Percentiles rank a stretch among this genome's conserved stretches.
Evolutionary conservation across 2,113 vertebrate species (phyloP).

Genomic region (Prionailurus viverrinus): DNA sequence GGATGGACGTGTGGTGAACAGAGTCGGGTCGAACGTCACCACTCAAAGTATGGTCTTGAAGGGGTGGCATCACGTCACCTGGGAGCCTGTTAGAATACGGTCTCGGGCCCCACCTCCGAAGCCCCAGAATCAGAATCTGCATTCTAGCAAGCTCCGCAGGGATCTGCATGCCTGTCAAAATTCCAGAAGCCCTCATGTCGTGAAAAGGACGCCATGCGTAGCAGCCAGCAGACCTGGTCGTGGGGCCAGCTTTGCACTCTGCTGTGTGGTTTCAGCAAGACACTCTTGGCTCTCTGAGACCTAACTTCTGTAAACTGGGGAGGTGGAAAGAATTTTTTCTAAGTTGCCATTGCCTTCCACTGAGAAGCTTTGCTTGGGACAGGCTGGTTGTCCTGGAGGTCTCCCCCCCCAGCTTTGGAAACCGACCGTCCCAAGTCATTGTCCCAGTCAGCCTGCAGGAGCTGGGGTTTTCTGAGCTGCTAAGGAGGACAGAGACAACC

Average conservation of each 20-base stretch:
- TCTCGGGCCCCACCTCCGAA: no score
- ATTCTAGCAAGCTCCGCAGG: not conserved
- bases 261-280: not conserved
- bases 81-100: not conserved
- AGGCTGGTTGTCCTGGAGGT: not conserved
- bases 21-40: not conserved
- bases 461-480: not conserved
- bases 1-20: not conserved
- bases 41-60: not conserved
- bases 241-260: not conserved
- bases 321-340: not conserved
- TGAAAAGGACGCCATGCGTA: not conserved
- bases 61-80: fast-evolving
- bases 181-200: not conserved
- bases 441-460: not conserved
- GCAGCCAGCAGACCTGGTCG: not conserved
- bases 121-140: not conserved
- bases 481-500: not conserved
- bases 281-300: not conserved
- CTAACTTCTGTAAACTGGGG: not conserved
- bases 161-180: not conserved
- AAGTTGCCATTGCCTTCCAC: not conserved
- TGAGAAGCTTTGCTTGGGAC: not conserved
- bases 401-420: not conserved
- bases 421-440: not conserved